Base-by-base conservation (phyloP, 2,797 vertebrate genomes). In the Antrozous pallidus region DNA sequence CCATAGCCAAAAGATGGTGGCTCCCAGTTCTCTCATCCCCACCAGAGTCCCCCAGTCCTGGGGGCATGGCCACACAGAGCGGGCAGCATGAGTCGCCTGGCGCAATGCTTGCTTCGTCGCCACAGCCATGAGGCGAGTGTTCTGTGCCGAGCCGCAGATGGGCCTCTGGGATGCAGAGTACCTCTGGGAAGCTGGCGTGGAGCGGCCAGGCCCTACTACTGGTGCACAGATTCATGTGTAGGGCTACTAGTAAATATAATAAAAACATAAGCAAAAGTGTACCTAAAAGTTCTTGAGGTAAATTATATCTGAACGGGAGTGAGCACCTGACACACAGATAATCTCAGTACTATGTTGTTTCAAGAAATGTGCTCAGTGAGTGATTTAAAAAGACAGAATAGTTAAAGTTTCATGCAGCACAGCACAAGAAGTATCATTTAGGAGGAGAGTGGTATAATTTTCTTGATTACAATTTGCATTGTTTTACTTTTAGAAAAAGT, bases 221-320 rank as follows among this genome's bases (percentile, higher is more conserved):
- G 51, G 51, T 1, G 8, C 51, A 24, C 51, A 54, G 51, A 54
- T 54, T 54, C 20, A 4, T 10, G 51, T 1, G 20, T 22, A 54
- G 51, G 51, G 51, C 22, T 54, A 54, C 51, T 54, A 22, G 22
- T 54, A 85, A 94, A 65, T 93, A 63, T 40, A 47, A 82, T 45
- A 69, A 51, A 92, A 91, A 65, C 74, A 6, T 71, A 69, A 45
- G 31, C 38, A 82, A 93, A 82, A 92, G 88, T 74, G 85, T 88
- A 11, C n/a, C 17, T 67, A 40, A 73, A 36, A 5, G 0, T 42
- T 4, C 81, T 67, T 74, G 18, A 86, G 74, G 70, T 75, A 87
- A 91, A 42, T 89, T 5, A 4, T 82, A 33, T 78, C 36, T 94
- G 28, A 63, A 51, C 12, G 24, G 14, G 1, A 2, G 38, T 4